These are phyloP conservation scores for Rhingia rostrata DNA, from an alignment of 2,888 invertebrate species.

Conservation along the genomic window DNA sequence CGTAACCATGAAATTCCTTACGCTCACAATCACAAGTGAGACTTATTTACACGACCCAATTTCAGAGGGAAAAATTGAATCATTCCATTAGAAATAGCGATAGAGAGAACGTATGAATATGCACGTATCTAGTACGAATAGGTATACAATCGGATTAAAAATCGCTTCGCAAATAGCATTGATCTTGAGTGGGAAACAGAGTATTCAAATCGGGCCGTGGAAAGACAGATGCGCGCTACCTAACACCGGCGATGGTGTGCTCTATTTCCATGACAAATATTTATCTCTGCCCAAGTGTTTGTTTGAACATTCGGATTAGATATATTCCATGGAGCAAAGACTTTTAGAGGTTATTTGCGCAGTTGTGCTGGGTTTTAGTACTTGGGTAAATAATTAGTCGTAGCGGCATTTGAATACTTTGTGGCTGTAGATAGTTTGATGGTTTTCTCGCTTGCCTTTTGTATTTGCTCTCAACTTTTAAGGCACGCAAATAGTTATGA, in stretches of 20 bases:
- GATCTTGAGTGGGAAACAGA: conserved; percentile 50
- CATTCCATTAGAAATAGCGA: conserved; percentile 50
- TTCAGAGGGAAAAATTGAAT: conserved; percentile 24
- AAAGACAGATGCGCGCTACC: not conserved
- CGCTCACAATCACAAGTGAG: conserved; percentile 34
- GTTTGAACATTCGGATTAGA: conserved; percentile 44
- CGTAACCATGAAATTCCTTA: conserved; percentile 10
- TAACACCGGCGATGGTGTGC: conserved; percentile 3
- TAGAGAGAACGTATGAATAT: not conserved
- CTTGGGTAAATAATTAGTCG: conserved; percentile 18
- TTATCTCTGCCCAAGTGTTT: conserved; percentile 52
- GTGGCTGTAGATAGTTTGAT: not conserved
- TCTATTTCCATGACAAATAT: conserved; percentile 53
- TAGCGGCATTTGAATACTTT: not conserved
- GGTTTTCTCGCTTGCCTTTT: too few species aligned
- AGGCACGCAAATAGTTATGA: conserved; percentile 1
- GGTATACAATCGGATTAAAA: not conserved
- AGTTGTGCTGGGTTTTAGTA: conserved; percentile 17
- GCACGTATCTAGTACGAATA: not conserved
- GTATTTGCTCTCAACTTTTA: not conserved
- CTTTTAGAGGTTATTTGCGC: conserved; percentile 17
- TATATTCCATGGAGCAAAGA: conserved; percentile 14
- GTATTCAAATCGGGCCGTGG: conserved; percentile 26
- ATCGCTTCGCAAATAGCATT: conserved; percentile 16
- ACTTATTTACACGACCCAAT: conserved; percentile 47